phyloP scores from a whole-genome alignment of 2,113 vertebrate genomes.

The Hydrochoerus hydrochaeris region DNA sequence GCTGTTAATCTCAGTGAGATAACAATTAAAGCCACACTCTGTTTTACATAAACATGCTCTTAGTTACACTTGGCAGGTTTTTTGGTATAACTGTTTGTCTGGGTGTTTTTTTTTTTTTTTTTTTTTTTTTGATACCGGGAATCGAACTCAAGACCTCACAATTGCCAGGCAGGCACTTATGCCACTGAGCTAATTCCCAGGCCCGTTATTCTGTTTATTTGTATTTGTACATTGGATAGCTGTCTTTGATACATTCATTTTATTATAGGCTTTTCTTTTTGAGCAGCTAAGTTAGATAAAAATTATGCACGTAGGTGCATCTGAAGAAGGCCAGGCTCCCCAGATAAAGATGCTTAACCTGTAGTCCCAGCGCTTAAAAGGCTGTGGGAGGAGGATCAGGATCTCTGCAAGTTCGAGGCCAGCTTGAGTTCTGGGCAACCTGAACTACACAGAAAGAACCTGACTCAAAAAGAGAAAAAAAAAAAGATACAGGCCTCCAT shows the following conservation, averaged over 20 bases:
- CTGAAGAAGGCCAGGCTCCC: neutral
- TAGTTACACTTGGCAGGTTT: neutral
- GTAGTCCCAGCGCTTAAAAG: neutral
- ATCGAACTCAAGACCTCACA: too few species aligned
- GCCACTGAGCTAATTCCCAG: too few species aligned
- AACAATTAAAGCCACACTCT: neutral
- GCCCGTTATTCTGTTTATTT: too few species aligned
- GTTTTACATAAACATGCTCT: neutral
- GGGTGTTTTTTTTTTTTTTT: too few species aligned
- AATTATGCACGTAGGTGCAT: neutral
- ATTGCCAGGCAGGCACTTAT: too few species aligned
- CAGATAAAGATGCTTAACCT: neutral
- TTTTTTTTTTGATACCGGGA: too few species aligned
- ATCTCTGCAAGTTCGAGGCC: neutral
- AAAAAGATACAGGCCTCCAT: too few species aligned
- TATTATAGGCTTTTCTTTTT: neutral
- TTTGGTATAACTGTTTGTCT: neutral
- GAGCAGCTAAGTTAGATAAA: neutral
- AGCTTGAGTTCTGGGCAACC: neutral
- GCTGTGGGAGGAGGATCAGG: neutral
- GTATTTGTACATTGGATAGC: neutral
- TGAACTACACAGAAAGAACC: too few species aligned
- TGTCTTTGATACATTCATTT: neutral
- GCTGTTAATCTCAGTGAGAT: neutral
- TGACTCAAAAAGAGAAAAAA: too few species aligned